A percentile compares a stretch with the other conserved stretches of the same genome.
Conservation (phyloP, 2,113 vertebrate genomes). For the Bungarus multicinctus region DNA sequence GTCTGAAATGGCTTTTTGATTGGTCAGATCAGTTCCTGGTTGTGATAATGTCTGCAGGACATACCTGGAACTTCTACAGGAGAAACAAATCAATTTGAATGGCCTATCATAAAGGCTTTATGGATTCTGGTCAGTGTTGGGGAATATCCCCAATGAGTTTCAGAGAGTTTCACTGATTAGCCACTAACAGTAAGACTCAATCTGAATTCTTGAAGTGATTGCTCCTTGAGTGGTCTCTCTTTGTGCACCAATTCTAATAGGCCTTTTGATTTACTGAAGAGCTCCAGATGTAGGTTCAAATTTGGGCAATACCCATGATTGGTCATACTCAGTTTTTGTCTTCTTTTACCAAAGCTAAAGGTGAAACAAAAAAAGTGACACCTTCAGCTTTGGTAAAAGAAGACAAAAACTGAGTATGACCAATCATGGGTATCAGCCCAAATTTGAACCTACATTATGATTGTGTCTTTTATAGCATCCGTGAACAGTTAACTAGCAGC, state of each 20-base stretch:
- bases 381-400: background rate
- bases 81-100: background rate
- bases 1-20: background rate
- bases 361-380: background rate
- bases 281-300: too few relatives aligned
- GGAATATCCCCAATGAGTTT: too few relatives aligned
- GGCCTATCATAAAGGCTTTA: background rate
- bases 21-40: background rate
- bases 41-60: background rate
- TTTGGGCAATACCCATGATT: too few relatives aligned
- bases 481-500: background rate
- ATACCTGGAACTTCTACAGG: background rate
- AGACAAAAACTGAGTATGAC: background rate
- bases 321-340: too few relatives aligned
- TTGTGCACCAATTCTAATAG: background rate
- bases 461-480: background rate
- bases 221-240: too few relatives aligned
- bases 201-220: too few relatives aligned
- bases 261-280: background rate
- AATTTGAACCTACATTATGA: background rate
- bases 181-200: too few relatives aligned
- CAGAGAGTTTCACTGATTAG: too few relatives aligned
- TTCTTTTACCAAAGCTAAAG: too few relatives aligned
- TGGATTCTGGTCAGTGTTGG: background rate
- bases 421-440: background rate